Percentiles rank a stretch among this genome's conserved stretches.
phyloP scores from a whole-genome alignment of 2,113 vertebrate genomes.

The Ellobius talpinus region DNA sequence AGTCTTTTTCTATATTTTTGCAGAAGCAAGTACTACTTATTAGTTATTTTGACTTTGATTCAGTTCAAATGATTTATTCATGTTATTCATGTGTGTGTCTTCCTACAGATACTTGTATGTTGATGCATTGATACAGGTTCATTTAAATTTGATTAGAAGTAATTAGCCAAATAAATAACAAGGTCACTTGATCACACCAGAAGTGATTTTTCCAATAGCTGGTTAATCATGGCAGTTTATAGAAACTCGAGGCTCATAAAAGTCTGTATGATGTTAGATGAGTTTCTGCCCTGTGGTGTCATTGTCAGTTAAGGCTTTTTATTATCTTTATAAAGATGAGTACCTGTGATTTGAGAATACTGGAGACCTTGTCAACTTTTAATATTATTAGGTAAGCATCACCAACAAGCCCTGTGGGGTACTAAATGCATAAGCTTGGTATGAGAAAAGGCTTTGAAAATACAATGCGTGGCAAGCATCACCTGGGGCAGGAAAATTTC shows the following conservation, averaged over 20 bases:
- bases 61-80: background rate
- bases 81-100: background rate
- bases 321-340: background rate
- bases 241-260: background rate
- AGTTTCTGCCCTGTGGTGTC: background rate
- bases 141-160: conserved; percentile 33
- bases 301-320: background rate
- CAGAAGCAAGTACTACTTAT: background rate
- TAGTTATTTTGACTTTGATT: conserved; percentile 38
- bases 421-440: background rate
- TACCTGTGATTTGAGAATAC: conserved; percentile 18
- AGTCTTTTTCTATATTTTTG: conserved; percentile 1
- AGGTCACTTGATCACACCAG: background rate
- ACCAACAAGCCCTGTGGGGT: background rate
- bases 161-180: background rate
- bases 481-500: background rate
- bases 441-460: conserved; percentile 44
- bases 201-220: background rate
- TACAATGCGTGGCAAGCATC: background rate
- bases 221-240: background rate
- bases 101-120: background rate
- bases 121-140: background rate
- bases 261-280: background rate
- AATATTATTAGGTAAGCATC: background rate
- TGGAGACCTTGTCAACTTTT: background rate